A percentile compares a stretch with the other conserved stretches of the same genome.
Conservation (phyloP, 2,797 vertebrate species). For the Neostethus bicornis region DNA sequence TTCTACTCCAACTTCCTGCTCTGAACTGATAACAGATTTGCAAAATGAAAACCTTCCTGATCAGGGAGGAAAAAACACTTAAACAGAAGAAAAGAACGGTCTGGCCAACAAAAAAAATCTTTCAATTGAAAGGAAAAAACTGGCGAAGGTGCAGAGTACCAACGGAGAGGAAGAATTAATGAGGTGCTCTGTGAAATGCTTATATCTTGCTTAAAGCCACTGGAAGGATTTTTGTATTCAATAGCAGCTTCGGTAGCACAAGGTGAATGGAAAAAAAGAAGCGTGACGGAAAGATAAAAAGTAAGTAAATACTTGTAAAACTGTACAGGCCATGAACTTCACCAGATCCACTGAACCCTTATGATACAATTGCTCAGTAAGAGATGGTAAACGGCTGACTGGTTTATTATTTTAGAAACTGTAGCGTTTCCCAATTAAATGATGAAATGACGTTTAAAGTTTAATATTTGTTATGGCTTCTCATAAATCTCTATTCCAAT, state of each 20-base stretch:
- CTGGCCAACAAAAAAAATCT: constrained; percentile 3
- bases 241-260: neutral
- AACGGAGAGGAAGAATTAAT: constrained; percentile 7
- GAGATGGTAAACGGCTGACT: neutral
- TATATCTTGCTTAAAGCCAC: constrained; percentile 21
- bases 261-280: constrained; percentile 4
- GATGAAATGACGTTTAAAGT: neutral
- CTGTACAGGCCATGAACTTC: constrained; percentile 1
- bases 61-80: neutral
- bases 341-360: neutral
- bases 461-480: constrained; percentile 2
- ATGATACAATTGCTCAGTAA: neutral
- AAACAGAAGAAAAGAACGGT: no score
- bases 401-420: neutral
- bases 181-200: constrained; percentile 24
- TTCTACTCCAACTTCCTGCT: neutral
- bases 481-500: constrained; percentile 26
- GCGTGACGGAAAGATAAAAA: neutral
- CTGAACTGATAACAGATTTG: constrained; percentile 15
- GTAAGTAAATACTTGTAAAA: neutral
- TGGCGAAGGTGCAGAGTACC: neutral
- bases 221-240: constrained; percentile 9
- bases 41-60: neutral
- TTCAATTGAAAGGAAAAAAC: neutral
- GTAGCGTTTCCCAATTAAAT: neutral